Base-by-base conservation (phyloP, 2,888 invertebrate genomes). In the Pollenia griseotomentosa region DNA sequence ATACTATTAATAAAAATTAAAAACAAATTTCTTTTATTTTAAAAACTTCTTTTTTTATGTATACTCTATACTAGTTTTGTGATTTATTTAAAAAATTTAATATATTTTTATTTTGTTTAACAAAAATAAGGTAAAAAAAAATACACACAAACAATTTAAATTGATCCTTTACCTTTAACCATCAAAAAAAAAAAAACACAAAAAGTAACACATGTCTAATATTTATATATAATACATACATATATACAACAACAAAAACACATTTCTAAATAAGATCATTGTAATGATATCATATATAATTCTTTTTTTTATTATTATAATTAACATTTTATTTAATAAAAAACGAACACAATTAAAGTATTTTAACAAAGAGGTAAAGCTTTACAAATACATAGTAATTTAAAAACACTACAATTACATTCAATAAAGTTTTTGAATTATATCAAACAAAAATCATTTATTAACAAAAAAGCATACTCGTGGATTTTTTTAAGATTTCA, bases 281-380 rank as follows among this genome's bases (percentile, higher is more conserved):
- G 66, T 79, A 74, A 74, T 84, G 73, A 73, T 73, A 79, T 78
- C 71, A 83, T 78, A 70, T 33, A 65, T 40, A 79, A 44, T 53
- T 78, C 53, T 55, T 66, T 65, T 70, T 77, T 16, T 53, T 19
- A 19, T 59, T 61, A 19, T 73, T 51, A 51, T 33, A 19, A 6
- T 40, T 55, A 55, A 42, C 53, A 65, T 57, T 61, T 74, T 61
- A 42, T 79, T 74, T 78, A n/a, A 70, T 57, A 70, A 19, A 79
- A 61, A 59, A 63, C 59, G 57, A 33, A 73, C 16, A 74, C 46
- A 75, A n/a, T 68, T 73, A 59, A 70, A 53, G 68, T 80, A 80
- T 74, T 75, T 80, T 51, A 55, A 68, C 61, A 55, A 75, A 70
- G 79, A 85, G 79, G 84, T 80, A 79, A 85, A 80, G 74, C 74